phyloP scores from a whole-genome alignment of 1,140 invertebrate species.

The Drosophila micromelanica region DNA sequence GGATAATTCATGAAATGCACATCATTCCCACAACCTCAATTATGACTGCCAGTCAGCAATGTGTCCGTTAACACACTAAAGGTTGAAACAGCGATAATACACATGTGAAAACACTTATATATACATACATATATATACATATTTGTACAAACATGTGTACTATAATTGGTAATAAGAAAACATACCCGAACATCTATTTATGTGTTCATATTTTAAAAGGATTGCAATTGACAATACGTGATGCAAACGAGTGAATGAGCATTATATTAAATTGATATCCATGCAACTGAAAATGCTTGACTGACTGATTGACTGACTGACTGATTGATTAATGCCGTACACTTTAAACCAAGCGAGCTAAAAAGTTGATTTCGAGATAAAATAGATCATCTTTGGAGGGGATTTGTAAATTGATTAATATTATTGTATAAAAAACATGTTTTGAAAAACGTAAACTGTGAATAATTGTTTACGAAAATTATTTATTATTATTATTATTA shows the following conservation, averaged over 20 bases:
- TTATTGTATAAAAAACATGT: too few relatives aligned
- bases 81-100: conserved; percentile 39
- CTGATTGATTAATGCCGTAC: too few relatives aligned
- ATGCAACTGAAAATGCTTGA: too few relatives aligned
- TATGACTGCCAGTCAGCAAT: conserved; percentile 68
- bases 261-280: neutral
- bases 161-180: neutral
- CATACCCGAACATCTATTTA: neutral
- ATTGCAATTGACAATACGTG: neutral
- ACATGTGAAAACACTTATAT: conserved; percentile 19
- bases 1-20: conserved; percentile 81
- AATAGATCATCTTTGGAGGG: too few relatives aligned
- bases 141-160: neutral
- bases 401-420: too few relatives aligned
- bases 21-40: conserved; percentile 77
- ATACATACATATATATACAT: conserved; percentile 2
- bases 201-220: neutral
- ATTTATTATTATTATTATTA: too few relatives aligned
- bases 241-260: neutral
- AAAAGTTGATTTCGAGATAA: too few relatives aligned
- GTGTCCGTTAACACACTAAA: conserved; percentile 38
- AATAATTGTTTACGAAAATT: too few relatives aligned
- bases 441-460: too few relatives aligned
- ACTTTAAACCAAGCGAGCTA: too few relatives aligned
- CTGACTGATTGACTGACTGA: too few relatives aligned